phyloP scores from a whole-genome alignment of 2,113 vertebrate species.

The Rattus rattus region DNA sequence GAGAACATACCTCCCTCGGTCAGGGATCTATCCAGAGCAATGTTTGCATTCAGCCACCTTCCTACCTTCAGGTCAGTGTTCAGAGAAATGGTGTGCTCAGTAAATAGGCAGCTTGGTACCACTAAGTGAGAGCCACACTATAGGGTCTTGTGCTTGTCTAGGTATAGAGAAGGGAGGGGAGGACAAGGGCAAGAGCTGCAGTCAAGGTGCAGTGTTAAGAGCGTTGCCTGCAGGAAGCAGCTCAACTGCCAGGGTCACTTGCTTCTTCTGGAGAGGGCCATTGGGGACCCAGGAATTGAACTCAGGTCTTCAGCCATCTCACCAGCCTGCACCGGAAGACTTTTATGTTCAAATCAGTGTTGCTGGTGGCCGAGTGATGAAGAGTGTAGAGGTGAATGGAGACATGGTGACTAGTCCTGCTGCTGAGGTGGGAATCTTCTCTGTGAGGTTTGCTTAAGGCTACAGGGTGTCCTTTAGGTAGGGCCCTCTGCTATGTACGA shows the following conservation, averaged over 20 bases:
- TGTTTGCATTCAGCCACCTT: background rate
- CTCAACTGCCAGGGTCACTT: fast-evolving
- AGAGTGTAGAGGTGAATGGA: background rate
- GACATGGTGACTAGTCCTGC: background rate
- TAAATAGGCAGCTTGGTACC: background rate
- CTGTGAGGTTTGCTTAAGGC: background rate
- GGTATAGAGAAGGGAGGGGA: background rate
- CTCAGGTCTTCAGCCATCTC: background rate
- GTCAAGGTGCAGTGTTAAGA: background rate
- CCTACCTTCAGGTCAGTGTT: background rate
- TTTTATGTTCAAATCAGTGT: background rate
- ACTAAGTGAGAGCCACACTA: background rate
- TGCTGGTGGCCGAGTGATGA: background rate
- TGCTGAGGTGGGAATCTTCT: background rate
- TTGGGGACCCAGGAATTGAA: background rate
- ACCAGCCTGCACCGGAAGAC: no score
- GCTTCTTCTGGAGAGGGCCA: background rate
- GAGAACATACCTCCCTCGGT: no score
- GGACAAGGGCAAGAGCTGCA: background rate
- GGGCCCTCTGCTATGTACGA: background rate
- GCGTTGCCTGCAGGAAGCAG: background rate
- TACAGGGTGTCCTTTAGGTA: background rate
- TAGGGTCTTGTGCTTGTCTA: background rate
- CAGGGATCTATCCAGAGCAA: background rate
- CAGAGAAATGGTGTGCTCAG: background rate